Percentiles rank a stretch among this genome's conserved stretches.
Conservation (phyloP, 2,113 vertebrate species). For the Centropus bengalensis region DNA sequence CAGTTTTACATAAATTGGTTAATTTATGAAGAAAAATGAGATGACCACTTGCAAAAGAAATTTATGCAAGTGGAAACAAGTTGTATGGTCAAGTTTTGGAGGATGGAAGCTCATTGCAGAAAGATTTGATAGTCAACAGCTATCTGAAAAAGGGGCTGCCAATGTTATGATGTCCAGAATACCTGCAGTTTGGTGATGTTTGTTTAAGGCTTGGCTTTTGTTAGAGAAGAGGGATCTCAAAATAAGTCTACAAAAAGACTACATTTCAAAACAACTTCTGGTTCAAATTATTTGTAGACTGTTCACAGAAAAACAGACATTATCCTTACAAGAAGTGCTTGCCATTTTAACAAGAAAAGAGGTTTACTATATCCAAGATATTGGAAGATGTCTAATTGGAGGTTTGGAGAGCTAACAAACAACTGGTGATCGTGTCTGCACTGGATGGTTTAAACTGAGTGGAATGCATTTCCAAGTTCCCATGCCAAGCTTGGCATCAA, state of each 20-base stretch:
- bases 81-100: background rate
- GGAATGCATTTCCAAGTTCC: background rate
- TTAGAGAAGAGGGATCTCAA: background rate
- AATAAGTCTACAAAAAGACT: background rate
- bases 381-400: background rate
- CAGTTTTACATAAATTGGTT: background rate
- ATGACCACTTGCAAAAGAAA: background rate
- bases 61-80: background rate
- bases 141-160: background rate
- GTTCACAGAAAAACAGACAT: background rate
- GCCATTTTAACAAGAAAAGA: background rate
- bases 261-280: background rate
- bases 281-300: background rate
- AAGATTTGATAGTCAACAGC: background rate
- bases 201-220: background rate
- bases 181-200: background rate
- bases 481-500: background rate
- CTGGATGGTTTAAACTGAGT: background rate
- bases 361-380: background rate
- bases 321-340: background rate
- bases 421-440: background rate
- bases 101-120: background rate
- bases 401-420: background rate
- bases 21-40: background rate
- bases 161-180: background rate